Percentiles rank a stretch among this genome's conserved stretches.
Conservation (phyloP, 2,113 vertebrate species). For the Dryoscopus gambensis region DNA sequence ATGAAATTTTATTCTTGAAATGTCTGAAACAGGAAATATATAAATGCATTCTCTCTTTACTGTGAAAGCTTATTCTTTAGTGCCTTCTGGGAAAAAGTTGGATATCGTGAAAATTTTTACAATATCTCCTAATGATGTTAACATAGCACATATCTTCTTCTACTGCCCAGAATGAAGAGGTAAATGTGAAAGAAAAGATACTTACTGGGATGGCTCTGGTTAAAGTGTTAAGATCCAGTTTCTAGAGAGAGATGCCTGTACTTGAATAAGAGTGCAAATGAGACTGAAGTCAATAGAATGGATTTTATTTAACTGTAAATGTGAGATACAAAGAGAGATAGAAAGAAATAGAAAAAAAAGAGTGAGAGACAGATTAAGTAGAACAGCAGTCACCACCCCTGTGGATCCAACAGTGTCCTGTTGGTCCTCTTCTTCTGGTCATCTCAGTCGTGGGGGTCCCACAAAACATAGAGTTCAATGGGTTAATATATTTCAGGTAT, state of each 20-base stretch:
- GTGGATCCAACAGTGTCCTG: neutral
- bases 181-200: neutral
- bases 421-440: neutral
- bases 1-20: neutral
- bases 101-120: neutral
- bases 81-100: neutral
- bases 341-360: neutral
- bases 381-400: neutral
- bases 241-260: neutral
- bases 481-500: neutral
- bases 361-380: neutral
- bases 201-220: neutral
- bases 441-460: rapidly evolving
- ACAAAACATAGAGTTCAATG: neutral
- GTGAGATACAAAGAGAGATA: neutral
- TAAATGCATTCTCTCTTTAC: neutral
- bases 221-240: neutral
- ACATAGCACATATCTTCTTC: neutral
- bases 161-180: neutral
- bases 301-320: neutral
- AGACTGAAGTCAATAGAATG: neutral
- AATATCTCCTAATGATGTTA: neutral
- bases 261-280: rapidly evolving
- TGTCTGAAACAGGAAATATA: neutral
- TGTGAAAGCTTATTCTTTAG: neutral